These are phyloP conservation scores for Clinocottus analis DNA, from an alignment of 2,113 vertebrate species.

Conservation along the genomic window DNA sequence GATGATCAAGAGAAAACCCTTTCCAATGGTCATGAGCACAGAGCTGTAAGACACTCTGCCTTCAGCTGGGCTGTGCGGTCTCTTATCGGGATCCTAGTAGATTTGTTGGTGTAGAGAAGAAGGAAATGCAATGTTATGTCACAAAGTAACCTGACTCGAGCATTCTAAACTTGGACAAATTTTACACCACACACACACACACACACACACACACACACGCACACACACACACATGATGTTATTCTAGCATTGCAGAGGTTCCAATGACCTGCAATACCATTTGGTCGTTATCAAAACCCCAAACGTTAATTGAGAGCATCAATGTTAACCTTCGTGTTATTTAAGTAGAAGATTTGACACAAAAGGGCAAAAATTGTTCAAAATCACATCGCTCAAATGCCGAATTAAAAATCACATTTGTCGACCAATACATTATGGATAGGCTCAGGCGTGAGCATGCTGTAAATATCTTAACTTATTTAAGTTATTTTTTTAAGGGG, in stretches of 20 bases:
- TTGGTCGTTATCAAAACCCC: neutral
- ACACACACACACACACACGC: no score
- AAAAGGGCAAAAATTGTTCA: neutral
- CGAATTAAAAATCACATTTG: neutral
- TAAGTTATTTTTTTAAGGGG: neutral
- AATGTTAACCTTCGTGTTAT: neutral
- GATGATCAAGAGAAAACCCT: conserved; percentile 82
- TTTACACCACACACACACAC: no score
- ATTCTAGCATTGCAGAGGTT: neutral
- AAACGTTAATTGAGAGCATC: neutral
- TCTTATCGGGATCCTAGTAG: conserved; percentile 44
- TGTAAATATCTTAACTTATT: neutral
- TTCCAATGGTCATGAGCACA: conserved; percentile 74
- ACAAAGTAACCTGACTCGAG: neutral
- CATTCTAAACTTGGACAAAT: neutral
- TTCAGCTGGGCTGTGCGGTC: conserved; percentile 12
- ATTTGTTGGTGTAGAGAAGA: conserved; percentile 4
- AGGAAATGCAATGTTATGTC: neutral
- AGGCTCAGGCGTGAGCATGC: no score
- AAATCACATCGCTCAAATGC: no score
- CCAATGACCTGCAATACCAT: neutral
- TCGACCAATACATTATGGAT: neutral
- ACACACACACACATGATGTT: no score
- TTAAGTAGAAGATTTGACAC: neutral
- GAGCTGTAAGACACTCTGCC: conserved; percentile 62